Base-by-base conservation (phyloP, 1,140 invertebrate genomes). In the Aporrectodea caliginosa region DNA sequence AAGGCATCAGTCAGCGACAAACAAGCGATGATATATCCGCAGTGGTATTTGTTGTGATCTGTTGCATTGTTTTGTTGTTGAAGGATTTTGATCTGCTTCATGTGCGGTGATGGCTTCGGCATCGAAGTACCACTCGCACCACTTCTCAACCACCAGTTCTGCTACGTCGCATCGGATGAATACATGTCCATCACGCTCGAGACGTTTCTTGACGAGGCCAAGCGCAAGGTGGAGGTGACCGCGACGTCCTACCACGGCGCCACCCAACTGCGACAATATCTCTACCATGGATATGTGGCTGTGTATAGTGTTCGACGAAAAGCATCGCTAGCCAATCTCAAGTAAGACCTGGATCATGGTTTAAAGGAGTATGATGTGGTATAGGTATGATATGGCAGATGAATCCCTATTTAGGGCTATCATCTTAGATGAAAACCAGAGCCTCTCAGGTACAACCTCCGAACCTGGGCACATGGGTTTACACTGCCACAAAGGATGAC, bases 191-290 rank as follows among this genome's bases (percentile, higher is more conserved):
- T 97, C 76, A 94, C 95, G 82, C 91, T 97, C 31, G 94, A 97
- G 89, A 95, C 94, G 12, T 96, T 94, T 87, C 90, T 97, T 71
- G 95, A 95, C 0, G 93, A 95, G 86, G 93, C 93, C 16, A 96
- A 95, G 86, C 90, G 86, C 75, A 86, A 88, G 81, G 94, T 98
- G 29, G 95, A 98, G 91, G 93, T 98, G 1, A 95, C 95, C 80
- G 92, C 98, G 80, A 95, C 95, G 32, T 98, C 96, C 84, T 98
- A 97, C 89, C 97, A 98, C 87, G 95, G 94, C 79, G 95, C 95
- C 16, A 94, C 80, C 34, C 58, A 77, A 1, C 27, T 78, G 33
- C 75, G 82, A 12, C 81, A 84, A 30, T 81, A 83, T 16, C 76
- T 85, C 2, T 94, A 97, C 79, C 96, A 99, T 89, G 97, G 97